Base-by-base conservation (phyloP, 2,113 vertebrate genomes). In the Phainopepla nitens region DNA sequence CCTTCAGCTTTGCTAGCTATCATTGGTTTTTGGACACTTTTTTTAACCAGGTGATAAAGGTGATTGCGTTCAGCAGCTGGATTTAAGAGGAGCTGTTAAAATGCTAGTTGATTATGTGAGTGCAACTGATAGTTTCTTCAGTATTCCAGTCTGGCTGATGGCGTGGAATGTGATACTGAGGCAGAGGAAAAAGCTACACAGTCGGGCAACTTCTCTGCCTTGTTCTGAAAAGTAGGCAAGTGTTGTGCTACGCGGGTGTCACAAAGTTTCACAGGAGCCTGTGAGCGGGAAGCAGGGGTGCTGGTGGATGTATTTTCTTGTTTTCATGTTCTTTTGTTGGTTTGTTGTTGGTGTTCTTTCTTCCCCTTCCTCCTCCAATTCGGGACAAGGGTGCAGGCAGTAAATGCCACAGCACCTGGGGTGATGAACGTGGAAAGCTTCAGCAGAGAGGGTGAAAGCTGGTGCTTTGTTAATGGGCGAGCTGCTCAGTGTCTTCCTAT, bases 51-150 rank as follows among this genome's bases (percentile, higher is more conserved):
- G 4, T 41, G 79, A 45, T 56, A 49, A 65, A 86, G 44, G 47
- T 57, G 70, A 3, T 60, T 77, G 44, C 2, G 3, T 47, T 87
- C 76, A 73, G 91, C 91, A 71, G 35, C 47, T 57, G 72, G 79
- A 72, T 89, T 95, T 82, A 70, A 56, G 28, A 78, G 87, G 44
- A 56, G 51, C n/a, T 94, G 36, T 92, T 95, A 79, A 95, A 93
- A 61, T 53, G 53, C 16, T 56, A 39, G n/a, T n/a, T 58, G 80
- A 75, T 70, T 60, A 5, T 69, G 36, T 11, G 13, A 36, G 10
- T 47, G 18, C 0, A 3, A 4, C 23, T 9, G 13, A 33, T 60
- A 49, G 39, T 61, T 81, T 93, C 49, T 70, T 66, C 27, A 17
- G 28, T 2, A 0, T 61, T 44, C 22, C 10, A 39, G 35, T 36